Percentiles rank a stretch among this genome's conserved stretches.
These are phyloP conservation scores for Scophthalmus maximus DNA, from an alignment of 2,113 vertebrate genomes.

Conservation along the genomic window DNA sequence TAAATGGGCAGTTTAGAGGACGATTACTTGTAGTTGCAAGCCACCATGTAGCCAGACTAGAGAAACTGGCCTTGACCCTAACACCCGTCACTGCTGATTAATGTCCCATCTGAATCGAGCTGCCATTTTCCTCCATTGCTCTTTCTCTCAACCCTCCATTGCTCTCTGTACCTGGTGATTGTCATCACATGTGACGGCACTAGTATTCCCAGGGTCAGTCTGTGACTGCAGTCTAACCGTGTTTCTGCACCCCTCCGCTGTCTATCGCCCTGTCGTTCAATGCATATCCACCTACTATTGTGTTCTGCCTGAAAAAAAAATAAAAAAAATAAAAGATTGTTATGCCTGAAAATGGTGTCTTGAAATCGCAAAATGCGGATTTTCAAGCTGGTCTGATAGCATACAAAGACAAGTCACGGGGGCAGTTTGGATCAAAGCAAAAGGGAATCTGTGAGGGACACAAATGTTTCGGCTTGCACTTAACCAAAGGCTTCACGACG, in stretches of 20 bases:
- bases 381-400: not conserved
- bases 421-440: too few species aligned
- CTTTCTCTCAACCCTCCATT: conserved; percentile 31
- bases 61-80: conserved; percentile 28
- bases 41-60: conserved; percentile 1
- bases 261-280: conserved; percentile 16
- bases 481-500: too few species aligned
- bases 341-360: not conserved
- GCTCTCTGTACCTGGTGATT: conserved; percentile 46
- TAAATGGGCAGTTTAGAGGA: conserved; percentile 26
- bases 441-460: too few species aligned
- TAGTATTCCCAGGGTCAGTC: conserved; percentile 58
- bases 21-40: conserved; percentile 17
- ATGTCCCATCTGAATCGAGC: conserved; percentile 51
- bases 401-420: too few species aligned
- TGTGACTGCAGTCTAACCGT: conserved; percentile 69
- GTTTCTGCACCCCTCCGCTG: conserved; percentile 44
- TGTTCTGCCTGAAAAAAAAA: not conserved
- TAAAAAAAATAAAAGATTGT: too few species aligned
- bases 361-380: not conserved
- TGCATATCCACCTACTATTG: conserved; percentile 10
- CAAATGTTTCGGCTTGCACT: too few species aligned
- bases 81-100: conserved; percentile 62
- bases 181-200: conserved; percentile 68
- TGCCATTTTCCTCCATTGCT: conserved; percentile 31